Evolutionary conservation across 2,113 vertebrate genomes (phyloP).

Genomic region (Sardina pilchardus): DNA sequence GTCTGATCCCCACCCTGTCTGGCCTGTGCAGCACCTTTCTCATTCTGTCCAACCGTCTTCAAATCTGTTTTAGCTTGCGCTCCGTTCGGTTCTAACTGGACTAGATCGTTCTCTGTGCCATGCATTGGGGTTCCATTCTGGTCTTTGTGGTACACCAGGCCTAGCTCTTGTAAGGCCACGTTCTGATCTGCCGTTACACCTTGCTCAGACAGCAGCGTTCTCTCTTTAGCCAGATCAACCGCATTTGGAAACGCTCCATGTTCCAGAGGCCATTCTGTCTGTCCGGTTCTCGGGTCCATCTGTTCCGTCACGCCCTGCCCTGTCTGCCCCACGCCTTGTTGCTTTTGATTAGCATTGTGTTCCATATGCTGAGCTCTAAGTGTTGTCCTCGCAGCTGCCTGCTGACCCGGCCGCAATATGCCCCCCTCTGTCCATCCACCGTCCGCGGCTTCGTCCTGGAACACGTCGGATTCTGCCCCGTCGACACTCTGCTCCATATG

Average conservation of each 20-base stretch:
- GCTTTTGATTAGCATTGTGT: neutral
- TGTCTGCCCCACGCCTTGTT: neutral
- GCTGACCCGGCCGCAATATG: neutral
- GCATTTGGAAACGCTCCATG: neutral
- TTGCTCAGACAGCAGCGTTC: neutral
- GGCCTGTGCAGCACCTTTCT: neutral
- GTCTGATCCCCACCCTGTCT: neutral
- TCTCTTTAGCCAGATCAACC: neutral
- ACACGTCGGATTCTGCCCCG: neutral
- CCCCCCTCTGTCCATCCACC: neutral
- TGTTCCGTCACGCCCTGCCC: neutral
- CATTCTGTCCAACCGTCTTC: neutral
- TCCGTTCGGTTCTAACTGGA: neutral
- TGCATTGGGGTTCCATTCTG: conserved; percentile 6
- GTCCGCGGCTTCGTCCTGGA: neutral
- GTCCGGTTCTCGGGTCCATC: neutral
- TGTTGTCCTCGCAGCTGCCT: neutral
- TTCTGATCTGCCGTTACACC: conserved; percentile 9
- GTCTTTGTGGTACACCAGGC: neutral
- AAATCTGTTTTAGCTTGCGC: neutral
- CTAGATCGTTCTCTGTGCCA: conserved; percentile 16
- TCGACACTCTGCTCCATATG: conserved; percentile 2
- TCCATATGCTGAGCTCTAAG: neutral
- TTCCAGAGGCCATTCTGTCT: neutral
- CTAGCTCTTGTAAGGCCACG: neutral